Conservation (phyloP, 2,888 invertebrate genomes). For the Empis stercorea region DNA sequence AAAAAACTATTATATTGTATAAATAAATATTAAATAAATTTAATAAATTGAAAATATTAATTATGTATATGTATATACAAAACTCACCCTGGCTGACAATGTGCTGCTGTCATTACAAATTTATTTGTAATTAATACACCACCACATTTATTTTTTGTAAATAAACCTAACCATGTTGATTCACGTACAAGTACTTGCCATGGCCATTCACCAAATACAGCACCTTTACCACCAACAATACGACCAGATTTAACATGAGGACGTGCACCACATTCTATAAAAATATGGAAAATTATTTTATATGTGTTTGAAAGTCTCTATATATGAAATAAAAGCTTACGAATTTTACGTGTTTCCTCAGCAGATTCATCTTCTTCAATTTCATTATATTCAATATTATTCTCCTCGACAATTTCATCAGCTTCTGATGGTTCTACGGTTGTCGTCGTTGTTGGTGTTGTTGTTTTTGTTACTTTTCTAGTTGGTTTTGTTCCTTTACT, state of each 20-base stretch:
- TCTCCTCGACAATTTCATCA: slow-evolving; percentile 29
- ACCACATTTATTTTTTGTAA: slow-evolving; percentile 91
- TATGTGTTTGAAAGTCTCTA: too few relatives aligned
- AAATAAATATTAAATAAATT: neutral
- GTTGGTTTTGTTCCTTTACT: slow-evolving; percentile 20
- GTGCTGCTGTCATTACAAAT: slow-evolving; percentile 84
- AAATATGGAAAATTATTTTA: slow-evolving; percentile 22
- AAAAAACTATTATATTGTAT: slow-evolving; percentile 45
- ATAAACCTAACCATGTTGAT: slow-evolving; percentile 84
- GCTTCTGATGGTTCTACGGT: slow-evolving; percentile 20
- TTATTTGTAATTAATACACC: slow-evolving; percentile 81
- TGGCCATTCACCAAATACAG: slow-evolving; percentile 78
- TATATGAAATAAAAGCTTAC: too few relatives aligned
- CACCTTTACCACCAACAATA: slow-evolving; percentile 81
- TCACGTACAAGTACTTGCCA: slow-evolving; percentile 89
- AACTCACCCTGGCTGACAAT: slow-evolving; percentile 84
- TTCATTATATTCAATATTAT: slow-evolving; percentile 28
- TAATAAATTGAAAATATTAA: neutral
- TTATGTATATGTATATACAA: neutral
- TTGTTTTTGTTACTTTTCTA: slow-evolving; percentile 26
- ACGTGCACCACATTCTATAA: slow-evolving; percentile 73
- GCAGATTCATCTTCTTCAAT: slow-evolving; percentile 23
- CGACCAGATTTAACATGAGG: slow-evolving; percentile 66
- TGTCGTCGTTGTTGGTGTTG: slow-evolving; percentile 24
- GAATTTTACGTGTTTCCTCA: slow-evolving; percentile 25